Conservation (phyloP, 37 sponge, comb jelly and placozoan species). For the Halisarca cf. caerulea region DNA sequence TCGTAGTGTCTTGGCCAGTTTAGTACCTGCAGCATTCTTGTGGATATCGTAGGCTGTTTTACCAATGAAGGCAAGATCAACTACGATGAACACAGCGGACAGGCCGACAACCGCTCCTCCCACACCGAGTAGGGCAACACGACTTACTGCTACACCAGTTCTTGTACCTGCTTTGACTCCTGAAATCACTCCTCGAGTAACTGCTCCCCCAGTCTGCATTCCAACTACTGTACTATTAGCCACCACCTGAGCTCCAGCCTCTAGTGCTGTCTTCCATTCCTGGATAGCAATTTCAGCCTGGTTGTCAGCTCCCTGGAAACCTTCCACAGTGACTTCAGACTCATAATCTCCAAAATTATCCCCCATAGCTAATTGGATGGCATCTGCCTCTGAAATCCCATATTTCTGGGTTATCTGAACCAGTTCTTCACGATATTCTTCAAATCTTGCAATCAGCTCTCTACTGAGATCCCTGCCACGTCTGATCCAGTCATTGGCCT, state of each 20-base stretch:
- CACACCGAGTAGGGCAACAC: background rate
- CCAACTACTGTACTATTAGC: background rate
- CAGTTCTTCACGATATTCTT: too few relatives aligned
- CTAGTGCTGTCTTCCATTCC: background rate
- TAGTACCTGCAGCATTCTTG: background rate
- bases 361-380: too few relatives aligned
- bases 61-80: background rate
- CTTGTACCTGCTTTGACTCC: background rate
- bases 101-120: background rate
- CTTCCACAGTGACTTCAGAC: too few relatives aligned
- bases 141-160: slow-evolving; percentile 3
- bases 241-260: background rate
- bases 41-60: background rate
- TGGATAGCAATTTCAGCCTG: background rate
- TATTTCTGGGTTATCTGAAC: too few relatives aligned
- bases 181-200: background rate
- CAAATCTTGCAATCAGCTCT: too few relatives aligned
- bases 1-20: background rate
- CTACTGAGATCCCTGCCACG: too few relatives aligned
- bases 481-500: too few relatives aligned
- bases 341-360: too few relatives aligned
- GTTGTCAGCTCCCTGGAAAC: too few relatives aligned
- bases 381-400: too few relatives aligned
- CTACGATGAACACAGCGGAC: slow-evolving; percentile 18
- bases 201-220: background rate